These are phyloP conservation scores for Ophion obscuratus DNA, from an alignment of 2,888 invertebrate genomes.

Conservation along the genomic window DNA sequence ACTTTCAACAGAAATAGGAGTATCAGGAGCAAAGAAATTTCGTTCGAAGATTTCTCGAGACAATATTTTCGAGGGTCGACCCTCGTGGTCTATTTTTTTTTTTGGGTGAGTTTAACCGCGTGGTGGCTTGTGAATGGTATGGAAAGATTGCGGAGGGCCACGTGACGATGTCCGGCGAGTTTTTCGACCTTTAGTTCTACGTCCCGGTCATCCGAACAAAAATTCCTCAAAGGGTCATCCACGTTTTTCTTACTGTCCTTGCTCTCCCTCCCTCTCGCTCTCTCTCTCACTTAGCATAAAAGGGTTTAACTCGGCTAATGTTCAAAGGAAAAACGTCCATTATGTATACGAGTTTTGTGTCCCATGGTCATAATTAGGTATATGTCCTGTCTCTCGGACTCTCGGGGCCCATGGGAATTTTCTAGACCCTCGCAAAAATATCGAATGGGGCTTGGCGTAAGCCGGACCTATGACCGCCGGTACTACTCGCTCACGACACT, in stretches of 20 bases:
- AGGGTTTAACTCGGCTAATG: conserved; percentile 64
- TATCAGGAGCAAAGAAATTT: not conserved
- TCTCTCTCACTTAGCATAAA: conserved; percentile 65
- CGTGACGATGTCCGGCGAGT: conserved; percentile 79
- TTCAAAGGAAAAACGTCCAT: conserved; percentile 63
- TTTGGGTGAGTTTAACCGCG: conserved; percentile 54
- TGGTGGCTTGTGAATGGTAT: conserved; percentile 58
- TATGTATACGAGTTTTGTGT: conserved; percentile 76
- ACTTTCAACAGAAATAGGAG: not conserved
- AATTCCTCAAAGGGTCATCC: conserved; percentile 68
- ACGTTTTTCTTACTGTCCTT: conserved; percentile 53
- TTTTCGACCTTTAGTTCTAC: conserved; percentile 62
- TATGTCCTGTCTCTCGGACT: conserved; percentile 69
- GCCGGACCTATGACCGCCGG: conserved; percentile 64
- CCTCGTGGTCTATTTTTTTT: conserved; percentile 16
- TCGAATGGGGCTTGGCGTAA: conserved; percentile 19
- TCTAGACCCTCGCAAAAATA: conserved; percentile 62
- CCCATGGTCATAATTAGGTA: conserved; percentile 83
- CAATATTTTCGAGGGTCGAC: conserved; percentile 17
- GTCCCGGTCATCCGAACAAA: conserved; percentile 61
- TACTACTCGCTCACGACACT: conserved; percentile 50
- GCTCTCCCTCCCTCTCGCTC: conserved; percentile 9
- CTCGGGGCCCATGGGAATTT: conserved; percentile 81
- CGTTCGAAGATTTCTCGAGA: not conserved
- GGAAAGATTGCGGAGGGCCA: conserved; percentile 71